Evolutionary conservation across 2,797 vertebrate species (phyloP).

Genomic region (Liasis olivaceus): DNA sequence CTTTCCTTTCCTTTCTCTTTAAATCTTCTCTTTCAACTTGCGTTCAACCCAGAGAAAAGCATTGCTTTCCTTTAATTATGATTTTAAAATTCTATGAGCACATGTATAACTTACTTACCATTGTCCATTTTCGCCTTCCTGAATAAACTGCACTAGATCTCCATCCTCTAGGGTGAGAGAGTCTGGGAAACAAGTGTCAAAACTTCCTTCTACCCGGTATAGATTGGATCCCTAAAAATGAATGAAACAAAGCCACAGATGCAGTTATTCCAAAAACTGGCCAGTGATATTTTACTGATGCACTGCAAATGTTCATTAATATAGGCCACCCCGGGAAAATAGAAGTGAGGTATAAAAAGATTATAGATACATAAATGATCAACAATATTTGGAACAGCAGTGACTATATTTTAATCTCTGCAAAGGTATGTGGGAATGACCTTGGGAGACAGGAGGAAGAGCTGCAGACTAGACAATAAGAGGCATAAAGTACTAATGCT

Average conservation of each 20-base stretch:
- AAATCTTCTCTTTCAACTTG: neutral
- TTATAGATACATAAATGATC: neutral
- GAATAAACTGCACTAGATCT: constrained; percentile 82
- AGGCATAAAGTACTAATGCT: neutral
- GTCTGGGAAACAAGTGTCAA: constrained; percentile 74
- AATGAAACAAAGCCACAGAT: constrained; percentile 28
- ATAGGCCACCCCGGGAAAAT: neutral
- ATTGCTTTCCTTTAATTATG: neutral
- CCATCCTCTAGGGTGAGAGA: constrained; percentile 77
- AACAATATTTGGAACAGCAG: neutral
- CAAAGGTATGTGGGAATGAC: neutral
- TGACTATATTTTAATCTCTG: neutral
- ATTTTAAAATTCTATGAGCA: neutral
- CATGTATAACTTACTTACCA: constrained; percentile 72
- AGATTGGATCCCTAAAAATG: constrained; percentile 75
- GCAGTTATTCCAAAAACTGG: neutral
- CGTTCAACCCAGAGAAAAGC: neutral
- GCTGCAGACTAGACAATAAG: neutral
- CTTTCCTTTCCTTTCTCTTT: neutral
- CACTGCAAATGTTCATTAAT: constrained; percentile 12
- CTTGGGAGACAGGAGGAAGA: neutral
- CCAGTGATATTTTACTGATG: neutral
- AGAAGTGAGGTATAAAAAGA: neutral
- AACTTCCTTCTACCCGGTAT: constrained; percentile 83
- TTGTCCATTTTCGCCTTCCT: constrained; percentile 81